phyloP scores from a whole-genome alignment of 2,888 invertebrate genomes.

The Ichneumoninae sp. region DNA sequence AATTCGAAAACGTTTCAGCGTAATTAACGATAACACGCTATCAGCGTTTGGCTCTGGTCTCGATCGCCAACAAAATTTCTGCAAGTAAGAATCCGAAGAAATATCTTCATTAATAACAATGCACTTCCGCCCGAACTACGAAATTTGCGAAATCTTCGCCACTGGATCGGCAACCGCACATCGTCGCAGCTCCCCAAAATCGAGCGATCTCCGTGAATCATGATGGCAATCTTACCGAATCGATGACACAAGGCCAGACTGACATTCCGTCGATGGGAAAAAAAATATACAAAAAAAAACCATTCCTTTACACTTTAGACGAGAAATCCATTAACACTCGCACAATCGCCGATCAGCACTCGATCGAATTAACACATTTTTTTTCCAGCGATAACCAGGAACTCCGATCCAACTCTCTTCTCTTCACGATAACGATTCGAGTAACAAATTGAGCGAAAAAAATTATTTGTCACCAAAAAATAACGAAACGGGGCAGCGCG shows the following conservation, averaged over 20 bases:
- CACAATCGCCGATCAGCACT: conserved; percentile 38
- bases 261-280: neutral
- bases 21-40: neutral
- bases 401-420: neutral
- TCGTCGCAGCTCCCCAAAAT: conserved; percentile 6
- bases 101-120: neutral
- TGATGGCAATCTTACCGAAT: conserved; percentile 2
- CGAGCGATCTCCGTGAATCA: neutral
- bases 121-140: neutral
- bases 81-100: neutral
- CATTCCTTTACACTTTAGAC: conserved; percentile 13
- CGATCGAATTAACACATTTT: conserved; percentile 38
- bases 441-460: neutral
- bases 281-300: neutral
- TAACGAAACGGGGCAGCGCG: conserved; percentile 18
- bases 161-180: conserved; percentile 28
- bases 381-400: neutral
- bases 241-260: neutral
- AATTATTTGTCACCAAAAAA: conserved; percentile 39
- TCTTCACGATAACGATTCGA: conserved; percentile 36
- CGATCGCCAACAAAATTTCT: neutral
- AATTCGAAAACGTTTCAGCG: neutral
- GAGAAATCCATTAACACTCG: too few species aligned
- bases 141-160: conserved; percentile 27
- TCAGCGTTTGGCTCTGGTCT: neutral